phyloP scores from a whole-genome alignment of 1,140 invertebrate species.

The Ceratitis capitata region DNA sequence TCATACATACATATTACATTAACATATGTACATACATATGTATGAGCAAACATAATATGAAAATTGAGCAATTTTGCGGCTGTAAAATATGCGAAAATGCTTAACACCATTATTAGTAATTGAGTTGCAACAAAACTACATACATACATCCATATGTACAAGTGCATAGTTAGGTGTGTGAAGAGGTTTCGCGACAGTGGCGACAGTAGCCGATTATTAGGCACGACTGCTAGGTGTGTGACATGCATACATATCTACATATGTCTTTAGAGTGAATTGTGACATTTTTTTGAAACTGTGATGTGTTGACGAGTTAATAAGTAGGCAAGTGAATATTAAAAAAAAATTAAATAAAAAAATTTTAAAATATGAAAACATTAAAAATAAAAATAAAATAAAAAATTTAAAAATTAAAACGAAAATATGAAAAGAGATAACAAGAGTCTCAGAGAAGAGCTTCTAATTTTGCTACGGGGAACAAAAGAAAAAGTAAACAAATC shows the following conservation, averaged over 20 bases:
- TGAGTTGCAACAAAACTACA: background rate
- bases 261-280: background rate
- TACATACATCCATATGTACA: background rate
- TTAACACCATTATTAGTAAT: background rate
- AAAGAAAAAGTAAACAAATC: too few relatives aligned
- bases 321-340: background rate
- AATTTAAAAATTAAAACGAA: too few relatives aligned
- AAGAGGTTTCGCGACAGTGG: too few relatives aligned
- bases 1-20: too few relatives aligned
- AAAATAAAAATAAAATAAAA: too few relatives aligned
- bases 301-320: background rate
- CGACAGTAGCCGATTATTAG: background rate
- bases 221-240: background rate
- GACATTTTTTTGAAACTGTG: background rate
- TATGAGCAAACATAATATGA: background rate
- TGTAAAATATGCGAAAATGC: conserved; percentile 14
- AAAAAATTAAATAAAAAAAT: background rate
- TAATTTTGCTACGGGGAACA: too few relatives aligned
- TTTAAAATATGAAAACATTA: too few relatives aligned
- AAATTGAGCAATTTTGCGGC: conserved; percentile 22
- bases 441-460: too few relatives aligned
- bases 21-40: background rate
- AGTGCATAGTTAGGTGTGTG: too few relatives aligned
- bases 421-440: too few relatives aligned
- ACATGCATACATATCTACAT: too few relatives aligned